These are phyloP conservation scores for Litoditis marina DNA, from an alignment of 2,888 invertebrate genomes.

Conservation along the genomic window DNA sequence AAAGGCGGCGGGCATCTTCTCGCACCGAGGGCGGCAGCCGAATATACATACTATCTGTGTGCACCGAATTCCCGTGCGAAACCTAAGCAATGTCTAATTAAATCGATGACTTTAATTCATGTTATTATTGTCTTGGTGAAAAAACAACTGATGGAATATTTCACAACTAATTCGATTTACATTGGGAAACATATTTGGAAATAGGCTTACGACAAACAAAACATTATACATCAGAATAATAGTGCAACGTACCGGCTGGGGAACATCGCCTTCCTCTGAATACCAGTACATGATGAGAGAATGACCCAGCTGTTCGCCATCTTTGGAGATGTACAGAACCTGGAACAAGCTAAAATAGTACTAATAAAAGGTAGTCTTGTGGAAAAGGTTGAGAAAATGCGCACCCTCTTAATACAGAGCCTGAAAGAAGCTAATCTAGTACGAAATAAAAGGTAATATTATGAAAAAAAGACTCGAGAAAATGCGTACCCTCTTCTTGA, in stretches of 20 bases:
- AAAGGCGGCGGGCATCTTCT: conserved; percentile 25
- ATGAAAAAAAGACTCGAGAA: not conserved
- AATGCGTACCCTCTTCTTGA: conserved; percentile 27
- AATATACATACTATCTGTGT: conserved; percentile 9
- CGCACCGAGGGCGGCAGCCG: conserved; percentile 26
- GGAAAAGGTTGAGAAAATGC: not conserved
- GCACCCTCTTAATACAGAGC: conserved; percentile 29
- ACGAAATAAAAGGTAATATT: too few species aligned
- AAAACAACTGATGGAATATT: too few species aligned
- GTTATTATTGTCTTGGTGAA: too few species aligned
- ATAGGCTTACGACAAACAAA: too few species aligned
- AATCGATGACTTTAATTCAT: too few species aligned
- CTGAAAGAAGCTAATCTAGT: too few species aligned
- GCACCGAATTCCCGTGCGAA: conserved; percentile 14
- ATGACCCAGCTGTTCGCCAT: conserved; percentile 36
- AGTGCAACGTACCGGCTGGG: conserved; percentile 17
- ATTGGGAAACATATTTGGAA: too few species aligned
- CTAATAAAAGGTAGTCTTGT: too few species aligned
- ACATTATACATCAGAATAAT: not conserved
- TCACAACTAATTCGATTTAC: too few species aligned
- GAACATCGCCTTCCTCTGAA: conserved; percentile 39
- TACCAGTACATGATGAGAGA: conserved; percentile 42
- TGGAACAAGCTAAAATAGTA: conserved; percentile 2
- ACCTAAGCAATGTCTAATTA: too few species aligned
- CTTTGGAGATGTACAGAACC: conserved; percentile 37